Percentiles rank a stretch among this genome's conserved stretches.
Conservation (phyloP, 1,140 invertebrate genomes). For the Ostrea denselamellosa region DNA sequence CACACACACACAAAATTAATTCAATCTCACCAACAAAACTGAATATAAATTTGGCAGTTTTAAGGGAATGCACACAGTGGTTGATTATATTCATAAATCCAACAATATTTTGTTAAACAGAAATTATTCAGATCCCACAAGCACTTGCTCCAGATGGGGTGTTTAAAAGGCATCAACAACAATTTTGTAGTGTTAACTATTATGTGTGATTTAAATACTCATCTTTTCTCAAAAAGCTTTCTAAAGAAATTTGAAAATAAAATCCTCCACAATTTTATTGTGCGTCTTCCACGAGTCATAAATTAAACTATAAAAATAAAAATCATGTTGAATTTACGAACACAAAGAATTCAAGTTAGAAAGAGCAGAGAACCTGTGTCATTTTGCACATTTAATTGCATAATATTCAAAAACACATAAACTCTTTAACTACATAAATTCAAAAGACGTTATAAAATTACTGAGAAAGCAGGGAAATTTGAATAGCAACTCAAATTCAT, state of each 20-base stretch:
- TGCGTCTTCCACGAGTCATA: conserved; percentile 25
- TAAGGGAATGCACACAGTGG: not conserved
- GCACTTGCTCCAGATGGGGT: not conserved
- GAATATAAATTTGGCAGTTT: not conserved
- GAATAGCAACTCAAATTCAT: not conserved
- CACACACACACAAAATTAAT: no score
- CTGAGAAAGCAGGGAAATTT: not conserved
- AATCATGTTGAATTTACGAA: not conserved
- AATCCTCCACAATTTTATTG: conserved; percentile 36
- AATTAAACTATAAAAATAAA: not conserved
- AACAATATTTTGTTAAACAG: not conserved
- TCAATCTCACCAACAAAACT: no score
- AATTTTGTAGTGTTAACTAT: not conserved
- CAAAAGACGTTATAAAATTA: not conserved
- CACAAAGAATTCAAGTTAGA: no score
- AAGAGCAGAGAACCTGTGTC: not conserved
- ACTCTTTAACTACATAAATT: not conserved
- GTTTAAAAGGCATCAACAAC: not conserved
- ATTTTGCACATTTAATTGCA: conserved; percentile 20
- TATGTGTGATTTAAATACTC: conserved; percentile 14
- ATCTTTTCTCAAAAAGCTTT: not conserved
- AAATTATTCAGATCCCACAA: conserved; percentile 8
- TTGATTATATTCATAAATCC: not conserved
- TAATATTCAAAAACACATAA: not conserved
- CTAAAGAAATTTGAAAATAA: conserved; percentile 25